Base-by-base conservation (phyloP, 2,113 vertebrate species). In the Panthera tigris region DNA sequence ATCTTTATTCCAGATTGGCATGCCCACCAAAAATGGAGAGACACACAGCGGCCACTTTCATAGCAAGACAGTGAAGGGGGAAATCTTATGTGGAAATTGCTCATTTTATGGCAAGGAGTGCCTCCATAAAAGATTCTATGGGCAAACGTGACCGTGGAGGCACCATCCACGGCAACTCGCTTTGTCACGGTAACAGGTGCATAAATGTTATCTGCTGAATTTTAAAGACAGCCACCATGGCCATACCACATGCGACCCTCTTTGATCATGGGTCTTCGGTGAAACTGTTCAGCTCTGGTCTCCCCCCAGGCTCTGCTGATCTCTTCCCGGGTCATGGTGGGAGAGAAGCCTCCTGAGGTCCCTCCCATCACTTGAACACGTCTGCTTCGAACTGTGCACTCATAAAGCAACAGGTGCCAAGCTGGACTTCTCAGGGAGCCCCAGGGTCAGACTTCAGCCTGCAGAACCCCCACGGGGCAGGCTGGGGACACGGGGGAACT, bases 351-450 rank as follows among this genome's bases (percentile, higher is more conserved):
- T 39, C 23, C 27, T 15, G 50, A 79, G 27, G n/a, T 27, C 31
- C 21, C 1, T 45, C 18, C 23, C 31, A 1, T 55, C 86, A 23
- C 23, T n/a, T 4, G 19, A 11, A 2, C 4, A 10, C 0, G 5
- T 16, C 78, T 29, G 10, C 4, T 27, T 48, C 45, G 15, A 4
- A 23, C 69, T 57, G 19, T 80, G n/a, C 18, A 89, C 76, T 94
- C 57, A 65, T 69, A 63, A 6, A 14, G 55, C 48, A 66, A 33
- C 27, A 69, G 63, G 18, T 33, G 25, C 73, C 19, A 36, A 7
- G 1, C 16, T 66, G 63, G 55, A 41, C 57, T 68, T 61, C 27
- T 25, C 45, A 8, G 39, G 23, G 55, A 39, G 4, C 45, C 10
- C 31, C 10, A 2, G 29, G 8, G 87, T 41, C 57, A 68, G 33